Conservation (phyloP, 2,888 invertebrate genomes). For the Ceriagrion tenellum region DNA sequence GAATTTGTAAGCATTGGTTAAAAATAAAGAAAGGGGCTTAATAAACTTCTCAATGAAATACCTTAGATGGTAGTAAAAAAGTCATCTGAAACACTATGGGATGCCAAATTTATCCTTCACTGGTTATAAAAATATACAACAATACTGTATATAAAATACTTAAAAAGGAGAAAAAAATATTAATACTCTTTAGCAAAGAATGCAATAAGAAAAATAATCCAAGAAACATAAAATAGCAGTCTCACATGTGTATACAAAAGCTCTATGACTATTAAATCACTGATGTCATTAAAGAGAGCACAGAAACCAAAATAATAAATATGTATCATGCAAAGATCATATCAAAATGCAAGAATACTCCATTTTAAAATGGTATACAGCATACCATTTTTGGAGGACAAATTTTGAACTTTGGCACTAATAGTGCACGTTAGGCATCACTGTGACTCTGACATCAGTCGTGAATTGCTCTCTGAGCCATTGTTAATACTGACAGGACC, state of each 20-base stretch:
- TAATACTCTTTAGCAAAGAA: constrained; percentile 12
- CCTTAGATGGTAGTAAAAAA: background rate
- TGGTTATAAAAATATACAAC: background rate
- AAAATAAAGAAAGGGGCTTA: background rate
- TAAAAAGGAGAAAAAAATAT: background rate
- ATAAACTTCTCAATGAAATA: background rate
- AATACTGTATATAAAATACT: constrained; percentile 1
- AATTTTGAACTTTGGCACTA: background rate
- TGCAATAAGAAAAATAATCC: background rate
- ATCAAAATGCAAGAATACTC: background rate
- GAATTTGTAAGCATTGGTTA: background rate
- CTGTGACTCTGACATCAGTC: background rate
- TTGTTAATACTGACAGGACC: constrained; percentile 53
- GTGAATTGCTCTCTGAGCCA: background rate
- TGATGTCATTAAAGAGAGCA: background rate
- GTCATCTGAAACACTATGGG: background rate
- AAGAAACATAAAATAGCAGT: background rate
- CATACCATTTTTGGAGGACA: background rate
- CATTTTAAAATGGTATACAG: background rate
- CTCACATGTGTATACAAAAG: background rate
- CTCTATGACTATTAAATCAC: background rate
- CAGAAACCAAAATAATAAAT: background rate
- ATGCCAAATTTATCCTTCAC: background rate
- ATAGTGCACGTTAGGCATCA: background rate
- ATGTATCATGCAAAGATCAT: background rate